These are phyloP conservation scores for Amphiprion percula DNA, from an alignment of 2,113 vertebrate species.

Conservation along the genomic window DNA sequence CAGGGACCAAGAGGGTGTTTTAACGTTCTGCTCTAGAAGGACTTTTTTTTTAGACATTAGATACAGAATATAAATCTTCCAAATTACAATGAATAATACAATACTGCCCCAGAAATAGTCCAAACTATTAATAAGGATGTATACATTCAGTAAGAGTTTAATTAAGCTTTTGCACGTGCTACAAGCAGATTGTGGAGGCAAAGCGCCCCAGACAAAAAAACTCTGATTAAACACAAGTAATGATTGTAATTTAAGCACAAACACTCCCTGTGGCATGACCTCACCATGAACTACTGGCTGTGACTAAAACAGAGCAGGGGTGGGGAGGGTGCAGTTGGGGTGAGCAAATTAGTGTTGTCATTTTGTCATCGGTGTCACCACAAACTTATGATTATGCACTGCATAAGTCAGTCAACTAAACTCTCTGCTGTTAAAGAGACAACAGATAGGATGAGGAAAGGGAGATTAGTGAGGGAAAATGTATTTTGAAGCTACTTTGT, in stretches of 20 bases:
- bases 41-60: not conserved
- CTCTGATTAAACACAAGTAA: slow-evolving; percentile 47
- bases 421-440: not conserved
- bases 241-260: slow-evolving; percentile 38
- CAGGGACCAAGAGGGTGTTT: not conserved
- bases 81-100: slow-evolving; percentile 9
- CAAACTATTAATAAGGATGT: slow-evolving; percentile 12
- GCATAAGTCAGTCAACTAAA: slow-evolving; percentile 27
- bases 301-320: slow-evolving; percentile 27
- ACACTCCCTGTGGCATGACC: slow-evolving; percentile 33
- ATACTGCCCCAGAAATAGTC: not conserved
- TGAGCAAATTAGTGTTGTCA: slow-evolving; percentile 42
- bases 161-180: slow-evolving; percentile 13
- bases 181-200: slow-evolving; percentile 15
- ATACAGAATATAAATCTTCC: not conserved
- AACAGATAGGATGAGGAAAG: not conserved
- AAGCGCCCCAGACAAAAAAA: slow-evolving; percentile 19
- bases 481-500: not conserved
- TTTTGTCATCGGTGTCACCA: slow-evolving; percentile 45
- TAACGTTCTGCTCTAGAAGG: not conserved
- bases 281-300: slow-evolving; percentile 34
- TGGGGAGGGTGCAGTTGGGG: not conserved
- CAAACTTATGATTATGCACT: slow-evolving; percentile 31
- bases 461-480: not conserved
- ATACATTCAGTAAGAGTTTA: slow-evolving; percentile 21